Evolutionary conservation across 2,113 vertebrate species (phyloP), one percentile per base, ranked within the genome.

Genomic region (Neogale vison): DNA sequence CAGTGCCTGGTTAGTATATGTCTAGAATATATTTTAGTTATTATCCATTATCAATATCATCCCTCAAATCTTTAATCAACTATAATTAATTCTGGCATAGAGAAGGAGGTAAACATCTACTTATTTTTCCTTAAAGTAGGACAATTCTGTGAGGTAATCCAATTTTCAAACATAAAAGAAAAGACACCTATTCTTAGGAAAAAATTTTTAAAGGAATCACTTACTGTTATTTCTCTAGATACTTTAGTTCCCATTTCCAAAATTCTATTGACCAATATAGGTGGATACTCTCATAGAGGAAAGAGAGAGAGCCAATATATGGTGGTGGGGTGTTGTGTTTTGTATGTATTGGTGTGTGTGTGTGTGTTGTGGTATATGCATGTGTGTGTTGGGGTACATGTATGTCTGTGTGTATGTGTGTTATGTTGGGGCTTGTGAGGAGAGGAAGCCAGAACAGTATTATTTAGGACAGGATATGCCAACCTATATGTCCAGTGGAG

Each of bases 31-130:
- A 47, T 42, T 87, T 92, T 36, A 79, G 50, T 81, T 42, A 76
- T 57, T 84, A 59, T 57, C 67, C 39, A 79, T 82, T 87, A 90
- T 47, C 81, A 93, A 63, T 52, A 71, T 57, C 12, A n/a, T 45
- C 71, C 59, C 72, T 80, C 87, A 94, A 86, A 92, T 90, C n/a
- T 90, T 92, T 82, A 92, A 95, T 52, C 59, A 83, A 71, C 34
- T 55, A 34, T 63, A 88, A 90, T 80, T 91, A 39, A 79, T 89
- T 92, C 45, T 69, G 34, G 72, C 29, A 11, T 39, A 89, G 17
- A 93, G 57, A 97, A 93, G 86, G 52, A 86, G 18, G 17, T 65
- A 39, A 52, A 36, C 74, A 85, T 61, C 36, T 52, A 50, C 91
- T 80, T 59, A 45, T 23, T 72, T 52, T 90, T 63, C 24, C 34